Base-by-base conservation (phyloP, 2,888 invertebrate species). In the Apamea epomidion region DNA sequence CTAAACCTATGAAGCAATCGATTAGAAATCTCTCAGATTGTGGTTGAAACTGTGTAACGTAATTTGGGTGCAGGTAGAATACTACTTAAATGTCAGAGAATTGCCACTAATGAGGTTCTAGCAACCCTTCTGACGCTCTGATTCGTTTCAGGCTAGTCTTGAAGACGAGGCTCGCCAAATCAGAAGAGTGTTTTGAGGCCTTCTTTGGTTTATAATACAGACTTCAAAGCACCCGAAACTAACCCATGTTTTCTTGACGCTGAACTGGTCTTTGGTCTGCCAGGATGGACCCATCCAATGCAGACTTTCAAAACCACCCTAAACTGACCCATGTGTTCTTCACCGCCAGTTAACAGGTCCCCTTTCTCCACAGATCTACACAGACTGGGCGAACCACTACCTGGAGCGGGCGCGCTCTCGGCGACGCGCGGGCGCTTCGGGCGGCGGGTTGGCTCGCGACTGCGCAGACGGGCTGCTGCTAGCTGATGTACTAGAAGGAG, bases 361-460 rank as follows among this genome's bases (percentile, higher is more conserved):
- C 12, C 21, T 78, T 91, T 91, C 90, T 88, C 97, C 97, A 8
- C 97, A 99, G 99, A 99, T 99, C 93, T 99, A 99, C 97, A 99
- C 99, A 79, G 99, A 99, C 97, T 99, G 99, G 99, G 99, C 99
- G 73, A 99, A 99, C 96, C 99, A 99, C 94, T 99, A 99, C 95
- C 96, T 99, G 97, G 99, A 99, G 95, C 98, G 99, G 92, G 98
- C 98, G 80, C 98, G 98, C 88, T 98, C 98, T 89, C 98, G 99
- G 91, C 98, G 98, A 82, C 98, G 98, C 92, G 99, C 99, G 87
- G 98, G 98, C 87, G 96, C 97, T 51, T 93, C 95, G 0, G 96
- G 96, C 29, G 97, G 97, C 58, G 99, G 99, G 93, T 97, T 99
- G 86, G 99, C 99, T 86, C 97, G 98, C 78, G 99, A 99, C 96